phyloP scores from a whole-genome alignment of 2,797 vertebrate species.

The Otolemur crassicaudatus region DNA sequence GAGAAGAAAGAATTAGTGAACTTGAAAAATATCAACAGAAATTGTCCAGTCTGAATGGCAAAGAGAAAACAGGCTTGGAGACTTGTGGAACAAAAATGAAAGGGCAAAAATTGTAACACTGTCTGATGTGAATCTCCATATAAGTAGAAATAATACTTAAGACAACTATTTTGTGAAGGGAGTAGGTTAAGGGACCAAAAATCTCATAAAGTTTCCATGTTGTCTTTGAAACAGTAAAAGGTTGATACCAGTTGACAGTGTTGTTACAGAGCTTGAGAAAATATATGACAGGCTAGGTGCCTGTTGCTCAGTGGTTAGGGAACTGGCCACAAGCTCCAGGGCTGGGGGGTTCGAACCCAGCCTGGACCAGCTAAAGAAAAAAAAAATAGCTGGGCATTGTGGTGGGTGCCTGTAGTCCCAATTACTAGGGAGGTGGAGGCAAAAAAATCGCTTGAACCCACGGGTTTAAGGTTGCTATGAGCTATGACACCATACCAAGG shows the following conservation, averaged over 20 bases:
- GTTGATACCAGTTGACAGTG: not conserved
- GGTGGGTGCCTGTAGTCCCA: too few relatives aligned
- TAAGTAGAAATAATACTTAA: conserved; percentile 5
- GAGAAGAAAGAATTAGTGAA: not conserved
- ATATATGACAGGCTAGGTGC: not conserved
- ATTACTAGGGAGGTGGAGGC: too few relatives aligned
- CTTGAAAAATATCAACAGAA: not conserved
- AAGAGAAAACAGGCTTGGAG: not conserved
- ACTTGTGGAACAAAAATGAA: not conserved
- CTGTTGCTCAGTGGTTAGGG: too few relatives aligned
- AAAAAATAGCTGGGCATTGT: too few relatives aligned
- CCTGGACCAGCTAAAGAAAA: too few relatives aligned
- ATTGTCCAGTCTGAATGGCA: not conserved
- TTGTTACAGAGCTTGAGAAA: not conserved
- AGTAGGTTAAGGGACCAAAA: not conserved
- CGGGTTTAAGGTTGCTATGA: too few relatives aligned
- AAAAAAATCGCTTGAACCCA: too few relatives aligned
- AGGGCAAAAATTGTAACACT: not conserved
- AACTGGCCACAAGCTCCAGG: too few relatives aligned
- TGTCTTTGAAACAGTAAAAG: not conserved
- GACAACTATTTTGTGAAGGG: not conserved
- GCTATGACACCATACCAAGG: too few relatives aligned
- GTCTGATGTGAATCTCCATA: not conserved
- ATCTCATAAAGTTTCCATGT: not conserved
- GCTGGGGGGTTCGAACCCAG: too few relatives aligned